Base-by-base conservation (phyloP, 2,113 vertebrate species). In the Periophthalmodon schlosseri region DNA sequence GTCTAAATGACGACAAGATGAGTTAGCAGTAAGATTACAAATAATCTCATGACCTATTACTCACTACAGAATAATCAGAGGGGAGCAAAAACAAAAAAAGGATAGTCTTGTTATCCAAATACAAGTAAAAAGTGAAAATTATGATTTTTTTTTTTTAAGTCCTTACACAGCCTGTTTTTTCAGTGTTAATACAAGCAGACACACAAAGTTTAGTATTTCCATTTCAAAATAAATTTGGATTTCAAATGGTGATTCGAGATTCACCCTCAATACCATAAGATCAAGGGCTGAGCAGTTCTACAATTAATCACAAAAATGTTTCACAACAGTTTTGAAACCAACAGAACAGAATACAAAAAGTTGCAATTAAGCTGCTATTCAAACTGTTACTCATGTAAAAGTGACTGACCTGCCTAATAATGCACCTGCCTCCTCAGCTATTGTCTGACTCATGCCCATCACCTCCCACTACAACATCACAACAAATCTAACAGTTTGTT, bases 371-470 rank as follows among this genome's bases (percentile, higher is more conserved):
- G 12, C 57, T 6, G 24, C 57, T 15, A 60, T 28, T 28, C 12
- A 13, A 60, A 60, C 15, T 28, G 57, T 28, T 15, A 28, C 13
- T 28, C 4, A 60, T 28, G 57, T 24, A 60, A 60, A 60, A 28
- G 57, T 28, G 79, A 84, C 67, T 72, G 74, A 74, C 76, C 3
- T 14, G 68, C 66, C 78, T 75, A 81, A 56, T 77, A 72, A 72
- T 74, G 66, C 77, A 77, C 80, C 77, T 74, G 50, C 72, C 75
- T 33, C 80, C 63, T 64, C 82, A 78, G 69, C 84, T 74, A 74
- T 80, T 70, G 79, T 78, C 77, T 86, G 83, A 87, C 74, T 84
- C 66, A 69, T 67, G 73, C 79, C 69, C 68, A 83, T 82, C 70
- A 58, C 64, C 71, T 39, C 36, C 52, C 67, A 49, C 18, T 12